phyloP scores from a whole-genome alignment of 1,140 invertebrate species.

The Daktulosphaira vitifoliae region DNA sequence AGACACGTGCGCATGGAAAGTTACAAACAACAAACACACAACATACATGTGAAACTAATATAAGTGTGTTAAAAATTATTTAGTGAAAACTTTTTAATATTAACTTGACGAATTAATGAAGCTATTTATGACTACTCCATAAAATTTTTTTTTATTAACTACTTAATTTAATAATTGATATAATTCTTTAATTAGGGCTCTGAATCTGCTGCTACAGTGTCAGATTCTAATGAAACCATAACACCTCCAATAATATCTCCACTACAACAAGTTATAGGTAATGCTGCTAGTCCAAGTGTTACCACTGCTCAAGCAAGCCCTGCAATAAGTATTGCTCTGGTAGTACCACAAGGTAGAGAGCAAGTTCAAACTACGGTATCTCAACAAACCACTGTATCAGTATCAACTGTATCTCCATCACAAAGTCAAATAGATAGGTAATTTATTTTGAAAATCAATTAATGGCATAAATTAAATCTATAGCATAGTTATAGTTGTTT shows the following conservation, averaged over 20 bases:
- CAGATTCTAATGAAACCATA: constrained; percentile 24
- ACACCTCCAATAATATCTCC: constrained; percentile 12
- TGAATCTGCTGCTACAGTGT: constrained; percentile 27
- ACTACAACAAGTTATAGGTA: constrained; percentile 18
- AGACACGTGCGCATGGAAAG: no score
- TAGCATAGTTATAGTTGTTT: no score
- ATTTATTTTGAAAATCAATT: not conserved
- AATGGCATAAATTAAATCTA: no score
- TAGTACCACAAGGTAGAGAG: constrained; percentile 20
- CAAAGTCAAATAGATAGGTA: constrained; percentile 30
- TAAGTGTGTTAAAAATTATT: no score
- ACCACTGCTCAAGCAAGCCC: constrained; percentile 16
- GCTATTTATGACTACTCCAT: no score
- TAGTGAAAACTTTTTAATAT: no score
- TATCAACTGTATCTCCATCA: constrained; percentile 27
- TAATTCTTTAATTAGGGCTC: no score
- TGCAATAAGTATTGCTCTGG: constrained; percentile 25
- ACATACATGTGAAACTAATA: no score
- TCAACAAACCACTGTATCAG: constrained; percentile 22
- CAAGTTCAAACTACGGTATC: constrained; percentile 26
- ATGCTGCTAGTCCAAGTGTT: constrained; percentile 10
- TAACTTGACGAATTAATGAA: no score
- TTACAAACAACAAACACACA: no score
- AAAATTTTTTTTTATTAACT: no score
- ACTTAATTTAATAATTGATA: no score